These are phyloP conservation scores for Lithosia quadra DNA, from an alignment of 2,888 invertebrate species.

Conservation along the genomic window DNA sequence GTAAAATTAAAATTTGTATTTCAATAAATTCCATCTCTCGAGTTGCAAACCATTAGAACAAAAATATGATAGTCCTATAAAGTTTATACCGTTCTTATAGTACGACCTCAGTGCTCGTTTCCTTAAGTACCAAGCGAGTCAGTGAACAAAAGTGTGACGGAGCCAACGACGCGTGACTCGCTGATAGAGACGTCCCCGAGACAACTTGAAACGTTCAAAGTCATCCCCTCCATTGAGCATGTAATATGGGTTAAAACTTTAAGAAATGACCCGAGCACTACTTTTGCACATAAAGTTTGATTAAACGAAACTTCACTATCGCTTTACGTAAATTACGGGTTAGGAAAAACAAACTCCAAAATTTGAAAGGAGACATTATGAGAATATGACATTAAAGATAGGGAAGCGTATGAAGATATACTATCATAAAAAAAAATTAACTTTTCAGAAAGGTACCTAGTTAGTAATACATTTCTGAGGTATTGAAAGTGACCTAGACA, in stretches of 20 bases:
- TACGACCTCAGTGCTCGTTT: constrained; percentile 45
- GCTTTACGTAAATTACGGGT: neutral
- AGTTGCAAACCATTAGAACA: constrained; percentile 30
- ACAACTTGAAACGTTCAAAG: constrained; percentile 43
- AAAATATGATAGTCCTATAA: constrained; percentile 49
- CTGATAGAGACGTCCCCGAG: constrained; percentile 62
- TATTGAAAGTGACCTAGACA: neutral
- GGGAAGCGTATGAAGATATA: no score
- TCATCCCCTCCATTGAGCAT: constrained; percentile 27
- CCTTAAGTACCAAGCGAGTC: constrained; percentile 58
- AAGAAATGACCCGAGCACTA: constrained; percentile 27
- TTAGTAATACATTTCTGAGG: neutral
- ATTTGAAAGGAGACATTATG: neutral
- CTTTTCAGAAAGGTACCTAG: neutral
- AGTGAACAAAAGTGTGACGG: constrained; percentile 62
- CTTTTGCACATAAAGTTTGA: neutral
- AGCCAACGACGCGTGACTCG: constrained; percentile 71
- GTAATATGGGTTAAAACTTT: constrained; percentile 14
- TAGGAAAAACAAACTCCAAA: neutral
- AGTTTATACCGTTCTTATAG: constrained; percentile 54
- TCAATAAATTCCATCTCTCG: constrained; percentile 34
- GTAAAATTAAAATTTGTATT: constrained; percentile 22
- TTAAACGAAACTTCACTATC: constrained; percentile 24
- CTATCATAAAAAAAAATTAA: no score
- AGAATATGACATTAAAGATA: no score